Evolutionary conservation across 2,888 invertebrate genomes (phyloP).

Genomic region (Dendrolimus houi): DNA sequence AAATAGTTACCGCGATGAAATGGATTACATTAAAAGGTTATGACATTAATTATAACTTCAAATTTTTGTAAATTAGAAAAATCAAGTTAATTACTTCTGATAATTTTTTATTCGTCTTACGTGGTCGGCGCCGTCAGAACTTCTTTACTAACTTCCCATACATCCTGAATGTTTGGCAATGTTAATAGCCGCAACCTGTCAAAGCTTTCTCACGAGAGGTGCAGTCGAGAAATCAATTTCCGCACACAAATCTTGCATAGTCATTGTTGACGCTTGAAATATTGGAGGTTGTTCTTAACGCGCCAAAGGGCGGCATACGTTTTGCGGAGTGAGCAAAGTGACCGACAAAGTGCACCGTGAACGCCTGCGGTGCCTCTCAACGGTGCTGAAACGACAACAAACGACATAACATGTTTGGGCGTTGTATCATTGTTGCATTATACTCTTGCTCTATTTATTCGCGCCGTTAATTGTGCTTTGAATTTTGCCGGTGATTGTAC

Average conservation of each 20-base stretch:
- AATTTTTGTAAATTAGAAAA: not conserved
- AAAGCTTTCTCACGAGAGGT: constrained; percentile 62
- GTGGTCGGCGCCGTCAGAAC: not conserved
- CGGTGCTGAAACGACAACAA: constrained; percentile 67
- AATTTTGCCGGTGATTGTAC: constrained; percentile 21
- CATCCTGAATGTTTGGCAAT: constrained; percentile 25
- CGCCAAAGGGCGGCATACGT: constrained; percentile 41
- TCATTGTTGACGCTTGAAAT: constrained; percentile 71
- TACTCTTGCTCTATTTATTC: constrained; percentile 37
- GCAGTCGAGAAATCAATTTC: constrained; percentile 68
- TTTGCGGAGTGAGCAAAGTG: constrained; percentile 27
- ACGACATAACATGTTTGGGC: constrained; percentile 61
- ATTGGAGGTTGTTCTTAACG: constrained; percentile 47
- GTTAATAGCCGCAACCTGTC: constrained; percentile 56
- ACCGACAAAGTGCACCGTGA: constrained; percentile 51
- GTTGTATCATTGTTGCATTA: constrained; percentile 47
- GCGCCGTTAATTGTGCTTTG: constrained; percentile 48
- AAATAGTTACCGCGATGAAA: no score
- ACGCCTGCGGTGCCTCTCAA: constrained; percentile 48
- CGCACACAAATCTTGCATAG: constrained; percentile 70
- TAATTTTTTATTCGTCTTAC: not conserved
- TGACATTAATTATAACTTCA: not conserved
- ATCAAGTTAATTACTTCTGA: not conserved
- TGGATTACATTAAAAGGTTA: not conserved
- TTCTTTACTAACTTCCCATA: not conserved